Percentiles rank a stretch among this genome's conserved stretches.
phyloP scores from a whole-genome alignment of 2,888 invertebrate species.

The Chironomus tentans region DNA sequence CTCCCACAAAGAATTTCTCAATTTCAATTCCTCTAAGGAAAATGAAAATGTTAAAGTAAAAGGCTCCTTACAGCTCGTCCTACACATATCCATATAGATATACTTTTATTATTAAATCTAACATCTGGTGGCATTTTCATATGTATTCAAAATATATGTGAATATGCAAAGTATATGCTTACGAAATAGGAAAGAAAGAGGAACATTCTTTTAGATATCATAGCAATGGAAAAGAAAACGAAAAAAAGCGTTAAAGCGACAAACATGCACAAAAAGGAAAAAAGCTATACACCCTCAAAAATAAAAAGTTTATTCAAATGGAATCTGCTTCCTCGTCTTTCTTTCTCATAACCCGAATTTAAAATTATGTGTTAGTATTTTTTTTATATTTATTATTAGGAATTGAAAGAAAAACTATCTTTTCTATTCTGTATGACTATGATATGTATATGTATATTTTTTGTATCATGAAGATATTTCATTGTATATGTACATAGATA shows the following conservation, averaged over 20 bases:
- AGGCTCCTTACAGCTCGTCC: background rate
- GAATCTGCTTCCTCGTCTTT: background rate
- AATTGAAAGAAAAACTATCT: background rate
- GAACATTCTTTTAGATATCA: background rate
- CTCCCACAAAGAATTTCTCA: background rate
- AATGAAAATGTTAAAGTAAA: slow-evolving; percentile 4
- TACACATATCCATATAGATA: background rate
- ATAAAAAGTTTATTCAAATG: background rate
- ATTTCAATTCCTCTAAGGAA: background rate
- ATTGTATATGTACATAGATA: too few relatives aligned
- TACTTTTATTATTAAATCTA: background rate
- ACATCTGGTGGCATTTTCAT: background rate
- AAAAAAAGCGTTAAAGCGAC: background rate
- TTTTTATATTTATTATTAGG: background rate
- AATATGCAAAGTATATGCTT: background rate
- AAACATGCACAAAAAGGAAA: background rate
- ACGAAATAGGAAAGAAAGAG: background rate
- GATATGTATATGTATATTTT: background rate
- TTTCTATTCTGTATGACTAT: background rate
- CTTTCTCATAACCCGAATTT: background rate
- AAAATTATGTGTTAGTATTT: too few relatives aligned
- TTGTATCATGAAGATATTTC: background rate
- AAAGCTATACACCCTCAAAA: too few relatives aligned
- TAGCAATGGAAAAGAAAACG: background rate
- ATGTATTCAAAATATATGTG: background rate